Base-by-base conservation (phyloP, 2,797 vertebrate genomes). In the Pagetopsis macropterus region DNA sequence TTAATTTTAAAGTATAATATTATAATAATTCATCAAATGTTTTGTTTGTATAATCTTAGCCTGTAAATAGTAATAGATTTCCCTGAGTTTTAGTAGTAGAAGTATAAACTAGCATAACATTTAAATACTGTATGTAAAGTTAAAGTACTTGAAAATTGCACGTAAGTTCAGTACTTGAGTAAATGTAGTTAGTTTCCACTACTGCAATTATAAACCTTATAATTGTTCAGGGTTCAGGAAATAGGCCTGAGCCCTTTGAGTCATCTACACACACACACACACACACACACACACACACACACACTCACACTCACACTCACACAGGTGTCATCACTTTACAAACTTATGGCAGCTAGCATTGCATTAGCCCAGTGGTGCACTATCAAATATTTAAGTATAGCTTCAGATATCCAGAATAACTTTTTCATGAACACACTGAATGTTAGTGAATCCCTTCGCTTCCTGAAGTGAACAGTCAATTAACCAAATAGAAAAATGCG, bases 291-390 rank as follows among this genome's bases (percentile, higher is more conserved):
- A 0, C 12, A n/a, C 13, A 41, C 14, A 55, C 13, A 60, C 27
- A 68, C 59, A 43, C 33, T 7, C 33, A 37, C 33, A 37, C 33
- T 1, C 12, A 21, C 13, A 41, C 14, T 55, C 13, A 60, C 27
- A 71, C 59, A 43, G 23, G 21, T 56, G 17, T 63, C 9, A 46
- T 76, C 56, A 78, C 41, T 60, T 44, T 21, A 50, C 43, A 65
- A 37, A 55, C 33, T 13, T 14, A 31, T 40, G n/a, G 12, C 31
- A 55, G 60, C 37, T n/a, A 52, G 33, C 6, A 17, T 19, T 2
- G 6, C 2, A 21, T 55, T 33, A 7, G 13, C 44, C 9, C 14
- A 37, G 17, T 23, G 6, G 0, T 41, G 13, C 5, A 27, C 6
- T 49, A 15, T 55, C 1, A 31, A 8, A 27, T 15, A 45, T 16